Conservation (phyloP, 1,140 invertebrate genomes). For the Kradibia gibbosae region DNA sequence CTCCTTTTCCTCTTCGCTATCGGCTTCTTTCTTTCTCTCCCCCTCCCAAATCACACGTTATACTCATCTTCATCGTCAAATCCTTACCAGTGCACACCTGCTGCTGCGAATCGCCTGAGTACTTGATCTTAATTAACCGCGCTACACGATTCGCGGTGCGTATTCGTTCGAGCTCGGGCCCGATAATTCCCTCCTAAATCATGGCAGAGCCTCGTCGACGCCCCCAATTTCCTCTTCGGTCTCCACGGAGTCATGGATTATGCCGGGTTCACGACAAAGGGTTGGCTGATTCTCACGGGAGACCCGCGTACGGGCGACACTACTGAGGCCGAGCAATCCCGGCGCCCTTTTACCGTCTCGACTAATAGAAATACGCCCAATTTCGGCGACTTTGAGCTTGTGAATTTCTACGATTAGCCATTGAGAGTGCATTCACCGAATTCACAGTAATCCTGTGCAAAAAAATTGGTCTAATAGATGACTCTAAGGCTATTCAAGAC, state of each 20-base stretch:
- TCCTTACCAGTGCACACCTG: background rate
- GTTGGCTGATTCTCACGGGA: constrained; percentile 72
- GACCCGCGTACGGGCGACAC: constrained; percentile 65
- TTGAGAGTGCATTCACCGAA: constrained; percentile 6
- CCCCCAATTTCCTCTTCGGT: constrained; percentile 69
- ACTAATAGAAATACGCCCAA: constrained; percentile 67
- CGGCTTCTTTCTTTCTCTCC: too few relatives aligned
- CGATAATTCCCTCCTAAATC: constrained; percentile 72
- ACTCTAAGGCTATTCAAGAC: background rate
- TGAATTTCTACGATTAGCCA: too few relatives aligned
- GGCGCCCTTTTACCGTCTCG: constrained; percentile 46
- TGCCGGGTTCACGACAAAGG: constrained; percentile 64
- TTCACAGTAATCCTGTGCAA: constrained; percentile 25
- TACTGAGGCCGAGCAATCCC: constrained; percentile 50
- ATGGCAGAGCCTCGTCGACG: constrained; percentile 56
- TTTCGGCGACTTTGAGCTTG: constrained; percentile 5
- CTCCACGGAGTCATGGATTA: constrained; percentile 72
- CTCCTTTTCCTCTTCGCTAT: background rate
- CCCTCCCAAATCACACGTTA: too few relatives aligned
- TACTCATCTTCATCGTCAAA: background rate
- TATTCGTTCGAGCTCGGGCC: constrained; percentile 69
- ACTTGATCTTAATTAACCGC: constrained; percentile 69
- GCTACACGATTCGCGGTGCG: constrained; percentile 64
- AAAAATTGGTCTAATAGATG: background rate
- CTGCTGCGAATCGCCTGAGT: background rate